Percentiles rank a stretch among this genome's conserved stretches.
phyloP scores from a whole-genome alignment of 2,113 vertebrate species.

The Pampusana beccarii region DNA sequence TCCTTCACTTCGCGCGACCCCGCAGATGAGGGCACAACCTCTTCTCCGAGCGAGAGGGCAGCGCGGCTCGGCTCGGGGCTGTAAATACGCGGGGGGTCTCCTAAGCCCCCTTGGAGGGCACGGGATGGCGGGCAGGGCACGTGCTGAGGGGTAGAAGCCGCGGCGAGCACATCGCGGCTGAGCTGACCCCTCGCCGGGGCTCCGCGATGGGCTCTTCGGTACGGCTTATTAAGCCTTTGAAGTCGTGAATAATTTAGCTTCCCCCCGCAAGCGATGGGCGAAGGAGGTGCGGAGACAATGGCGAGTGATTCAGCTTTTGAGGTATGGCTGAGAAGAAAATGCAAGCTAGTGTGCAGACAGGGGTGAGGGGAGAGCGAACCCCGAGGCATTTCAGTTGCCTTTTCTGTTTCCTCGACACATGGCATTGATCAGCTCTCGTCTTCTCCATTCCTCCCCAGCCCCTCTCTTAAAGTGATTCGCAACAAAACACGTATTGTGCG shows the following conservation, averaged over 20 bases:
- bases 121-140: neutral
- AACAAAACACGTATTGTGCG: neutral
- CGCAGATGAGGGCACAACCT: neutral
- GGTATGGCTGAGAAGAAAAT: neutral
- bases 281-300: neutral
- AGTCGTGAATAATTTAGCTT: neutral
- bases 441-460: neutral
- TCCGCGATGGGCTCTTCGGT: neutral
- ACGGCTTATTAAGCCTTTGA: neutral
- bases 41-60: neutral
- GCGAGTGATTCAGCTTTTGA: constrained; percentile 58
- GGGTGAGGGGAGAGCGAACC: neutral
- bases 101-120: neutral
- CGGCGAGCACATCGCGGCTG: neutral
- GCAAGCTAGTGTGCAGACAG: neutral
- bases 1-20: neutral
- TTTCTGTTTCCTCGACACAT: neutral
- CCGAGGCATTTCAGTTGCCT: neutral
- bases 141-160: neutral
- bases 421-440: neutral
- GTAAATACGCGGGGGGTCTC: rapidly evolving
- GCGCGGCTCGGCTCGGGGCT: neutral
- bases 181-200: neutral
- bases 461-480: neutral
- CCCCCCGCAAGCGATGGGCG: neutral